Conservation (phyloP, 1,140 invertebrate species). For the Trichoplusia ni region DNA sequence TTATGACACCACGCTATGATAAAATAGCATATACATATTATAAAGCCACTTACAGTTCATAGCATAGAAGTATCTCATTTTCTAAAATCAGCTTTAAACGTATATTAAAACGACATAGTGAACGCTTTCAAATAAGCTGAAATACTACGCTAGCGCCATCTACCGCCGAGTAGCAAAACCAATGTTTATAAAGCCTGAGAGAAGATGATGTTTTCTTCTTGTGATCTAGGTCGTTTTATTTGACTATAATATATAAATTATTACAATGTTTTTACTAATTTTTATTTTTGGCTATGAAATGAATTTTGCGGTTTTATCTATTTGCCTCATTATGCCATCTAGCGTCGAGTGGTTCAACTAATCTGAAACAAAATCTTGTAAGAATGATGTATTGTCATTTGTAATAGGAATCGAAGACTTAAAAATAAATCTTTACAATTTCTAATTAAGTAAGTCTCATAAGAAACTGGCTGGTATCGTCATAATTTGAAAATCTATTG, state of each 20-base stretch:
- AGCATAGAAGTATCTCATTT: too few species aligned
- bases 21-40: too few species aligned
- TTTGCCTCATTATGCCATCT: constrained; percentile 43
- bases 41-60: too few species aligned
- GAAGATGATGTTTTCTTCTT: neutral
- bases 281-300: too few species aligned
- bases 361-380: neutral
- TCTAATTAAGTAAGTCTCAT: too few species aligned
- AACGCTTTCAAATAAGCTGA: neutral
- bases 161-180: constrained; percentile 7
- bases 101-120: neutral
- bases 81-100: neutral
- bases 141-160: neutral
- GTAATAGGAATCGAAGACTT: too few species aligned
- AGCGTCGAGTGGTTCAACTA: constrained; percentile 42
- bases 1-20: too few species aligned
- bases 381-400: too few species aligned
- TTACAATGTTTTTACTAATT: neutral
- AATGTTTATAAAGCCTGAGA: neutral
- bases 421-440: too few species aligned
- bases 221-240: neutral
- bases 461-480: too few species aligned
- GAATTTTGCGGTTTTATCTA: neutral
- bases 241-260: neutral
- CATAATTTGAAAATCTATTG: too few species aligned